A percentile compares a stretch with the other conserved stretches of the same genome.
Conservation (phyloP, 2,113 vertebrate genomes). For the Chloroceryle aenea region DNA sequence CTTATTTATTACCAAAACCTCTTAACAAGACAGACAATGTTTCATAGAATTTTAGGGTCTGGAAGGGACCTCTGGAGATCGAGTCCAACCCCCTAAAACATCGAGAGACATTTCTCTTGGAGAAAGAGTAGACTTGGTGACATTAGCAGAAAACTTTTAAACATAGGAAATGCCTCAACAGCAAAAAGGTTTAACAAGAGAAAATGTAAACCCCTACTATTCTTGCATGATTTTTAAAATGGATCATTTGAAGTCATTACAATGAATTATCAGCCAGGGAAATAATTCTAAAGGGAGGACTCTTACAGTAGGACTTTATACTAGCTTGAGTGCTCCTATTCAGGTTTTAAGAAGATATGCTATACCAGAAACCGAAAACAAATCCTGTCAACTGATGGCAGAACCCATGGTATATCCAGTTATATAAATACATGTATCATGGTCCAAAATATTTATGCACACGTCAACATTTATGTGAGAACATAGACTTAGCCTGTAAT, state of each 20-base stretch:
- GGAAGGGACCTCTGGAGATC: too few relatives aligned
- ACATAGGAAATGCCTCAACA: neutral
- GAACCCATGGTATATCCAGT: neutral
- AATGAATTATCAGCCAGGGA: neutral
- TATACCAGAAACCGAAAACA: neutral
- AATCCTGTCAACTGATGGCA: neutral
- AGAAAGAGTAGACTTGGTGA: neutral
- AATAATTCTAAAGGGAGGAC: neutral
- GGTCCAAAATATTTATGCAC: neutral
- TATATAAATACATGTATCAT: neutral
- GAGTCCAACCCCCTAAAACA: neutral
- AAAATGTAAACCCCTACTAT: neutral
- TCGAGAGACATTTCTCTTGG: neutral
- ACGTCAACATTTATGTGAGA: neutral
- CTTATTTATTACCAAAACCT: neutral
- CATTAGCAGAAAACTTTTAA: neutral
- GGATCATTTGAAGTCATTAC: neutral
- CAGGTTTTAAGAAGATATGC: neutral
- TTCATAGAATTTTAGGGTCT: too few relatives aligned
- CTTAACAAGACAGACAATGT: neutral
- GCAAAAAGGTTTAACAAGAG: neutral
- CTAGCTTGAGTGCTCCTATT: neutral
- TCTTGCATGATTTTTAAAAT: neutral
- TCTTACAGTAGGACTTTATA: neutral
- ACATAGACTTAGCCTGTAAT: neutral